Evolutionary conservation across 2,888 invertebrate species (phyloP).

Genomic region (Corbicula japonica): DNA sequence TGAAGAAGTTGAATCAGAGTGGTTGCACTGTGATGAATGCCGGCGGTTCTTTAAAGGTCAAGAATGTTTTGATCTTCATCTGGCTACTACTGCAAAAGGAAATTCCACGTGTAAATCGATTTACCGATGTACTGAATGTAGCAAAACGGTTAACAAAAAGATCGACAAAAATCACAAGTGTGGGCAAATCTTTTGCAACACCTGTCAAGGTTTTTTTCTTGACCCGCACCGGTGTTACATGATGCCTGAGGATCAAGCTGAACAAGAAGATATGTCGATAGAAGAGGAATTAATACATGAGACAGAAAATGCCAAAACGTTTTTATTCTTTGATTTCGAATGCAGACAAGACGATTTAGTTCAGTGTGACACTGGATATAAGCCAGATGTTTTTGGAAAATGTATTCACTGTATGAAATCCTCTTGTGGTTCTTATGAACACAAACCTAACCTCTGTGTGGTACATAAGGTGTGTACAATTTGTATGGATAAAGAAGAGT

Average conservation of each 20-base stretch:
- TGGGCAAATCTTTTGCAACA: conserved; percentile 18
- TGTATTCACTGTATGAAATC: conserved; percentile 18
- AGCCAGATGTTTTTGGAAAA: conserved; percentile 13
- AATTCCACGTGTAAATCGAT: conserved; percentile 35
- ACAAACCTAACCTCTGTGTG: conserved; percentile 34
- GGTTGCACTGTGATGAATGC: conserved; percentile 30
- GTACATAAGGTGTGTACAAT: conserved; percentile 31
- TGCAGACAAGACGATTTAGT: conserved; percentile 24
- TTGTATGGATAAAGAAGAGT: conserved; percentile 26
- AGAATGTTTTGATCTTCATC: conserved; percentile 32
- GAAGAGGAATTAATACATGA: conserved; percentile 15
- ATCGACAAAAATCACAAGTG: conserved; percentile 13
- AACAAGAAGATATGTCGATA: conserved; percentile 1
- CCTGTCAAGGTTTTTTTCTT: conserved; percentile 16
- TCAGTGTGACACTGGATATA: conserved; percentile 5
- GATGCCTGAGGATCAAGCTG: background rate
- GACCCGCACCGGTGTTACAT: conserved; percentile 30
- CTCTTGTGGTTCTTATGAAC: conserved; percentile 25
- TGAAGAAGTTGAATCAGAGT: background rate
- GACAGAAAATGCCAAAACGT: conserved; percentile 19
- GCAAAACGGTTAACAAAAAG: conserved; percentile 26
- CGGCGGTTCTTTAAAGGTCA: conserved; percentile 20
- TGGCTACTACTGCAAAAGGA: conserved; percentile 8
- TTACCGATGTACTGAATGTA: conserved; percentile 25
- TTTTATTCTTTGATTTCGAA: conserved; percentile 23